Conservation (phyloP, 2,797 vertebrate species). For the Hoplostethus atlanticus region DNA sequence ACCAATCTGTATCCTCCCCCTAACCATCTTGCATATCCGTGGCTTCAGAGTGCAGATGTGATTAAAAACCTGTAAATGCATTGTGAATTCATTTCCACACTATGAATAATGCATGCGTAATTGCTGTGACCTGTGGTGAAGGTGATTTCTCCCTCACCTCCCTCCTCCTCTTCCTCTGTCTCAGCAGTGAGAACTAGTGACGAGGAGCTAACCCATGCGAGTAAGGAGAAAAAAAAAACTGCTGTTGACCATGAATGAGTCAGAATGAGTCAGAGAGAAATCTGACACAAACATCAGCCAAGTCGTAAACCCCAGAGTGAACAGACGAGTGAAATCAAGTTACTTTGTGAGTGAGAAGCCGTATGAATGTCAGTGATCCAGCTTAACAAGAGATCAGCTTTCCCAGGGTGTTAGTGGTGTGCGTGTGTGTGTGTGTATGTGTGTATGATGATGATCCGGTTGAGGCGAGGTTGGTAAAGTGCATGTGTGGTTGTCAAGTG, state of each 20-base stretch:
- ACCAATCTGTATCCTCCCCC: slow-evolving; percentile 66
- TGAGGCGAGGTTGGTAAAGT: slow-evolving; percentile 57
- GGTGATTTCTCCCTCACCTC: slow-evolving; percentile 75
- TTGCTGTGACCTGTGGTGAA: slow-evolving; percentile 78
- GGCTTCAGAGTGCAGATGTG: slow-evolving; percentile 78
- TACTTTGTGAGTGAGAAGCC: slow-evolving; percentile 64
- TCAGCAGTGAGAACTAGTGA: not conserved
- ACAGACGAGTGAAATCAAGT: slow-evolving; percentile 60
- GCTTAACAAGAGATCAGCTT: slow-evolving; percentile 73
- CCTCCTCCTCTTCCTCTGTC: slow-evolving; percentile 37
- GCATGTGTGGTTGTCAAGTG: slow-evolving; percentile 52
- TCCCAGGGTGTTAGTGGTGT: slow-evolving; percentile 58
- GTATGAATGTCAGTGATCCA: slow-evolving; percentile 75
- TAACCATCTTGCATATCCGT: slow-evolving; percentile 81
- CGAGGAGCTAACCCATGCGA: slow-evolving; percentile 13
- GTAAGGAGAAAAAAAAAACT: slow-evolving; percentile 31
- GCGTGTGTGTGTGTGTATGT: slow-evolving; percentile 42
- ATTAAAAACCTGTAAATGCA: slow-evolving; percentile 84
- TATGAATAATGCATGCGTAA: slow-evolving; percentile 83
- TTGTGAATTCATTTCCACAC: slow-evolving; percentile 77
- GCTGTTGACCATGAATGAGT: slow-evolving; percentile 61
- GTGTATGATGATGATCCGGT: slow-evolving; percentile 55
- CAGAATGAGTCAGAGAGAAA: slow-evolving; percentile 67
- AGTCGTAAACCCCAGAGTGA: slow-evolving; percentile 57
- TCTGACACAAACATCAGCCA: slow-evolving; percentile 63